phyloP scores from a whole-genome alignment of 2,888 invertebrate genomes.

The Leptinotarsa juncta region DNA sequence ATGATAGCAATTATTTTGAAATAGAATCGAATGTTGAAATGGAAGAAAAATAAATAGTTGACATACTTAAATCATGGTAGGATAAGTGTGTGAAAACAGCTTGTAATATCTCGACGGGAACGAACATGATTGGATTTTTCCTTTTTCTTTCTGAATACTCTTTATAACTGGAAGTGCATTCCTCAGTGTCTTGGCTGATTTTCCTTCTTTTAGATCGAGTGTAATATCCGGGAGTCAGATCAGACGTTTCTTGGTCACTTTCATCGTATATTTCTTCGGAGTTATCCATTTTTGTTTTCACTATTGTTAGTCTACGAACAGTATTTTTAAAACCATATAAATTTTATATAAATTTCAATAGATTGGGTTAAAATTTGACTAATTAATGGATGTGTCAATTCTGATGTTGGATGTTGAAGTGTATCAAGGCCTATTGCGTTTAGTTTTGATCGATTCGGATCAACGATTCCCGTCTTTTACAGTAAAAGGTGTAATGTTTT shows the following conservation, averaged over 20 bases:
- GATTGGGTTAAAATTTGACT: slow-evolving; percentile 42
- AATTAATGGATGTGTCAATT: slow-evolving; percentile 38
- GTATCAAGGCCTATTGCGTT: slow-evolving; percentile 8
- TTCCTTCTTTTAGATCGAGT: slow-evolving; percentile 51
- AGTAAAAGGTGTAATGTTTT: no score
- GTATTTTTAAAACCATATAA: slow-evolving; percentile 36
- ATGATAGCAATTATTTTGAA: no score
- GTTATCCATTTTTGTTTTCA: slow-evolving; percentile 39
- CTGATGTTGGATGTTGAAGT: slow-evolving; percentile 23
- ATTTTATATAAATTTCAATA: slow-evolving; percentile 28
- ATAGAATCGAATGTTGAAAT: no score
- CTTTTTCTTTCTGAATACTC: slow-evolving; percentile 42
- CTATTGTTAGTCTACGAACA: not conserved
- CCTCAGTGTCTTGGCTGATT: slow-evolving; percentile 48
- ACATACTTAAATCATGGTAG: slow-evolving; percentile 58
- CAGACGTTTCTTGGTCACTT: slow-evolving; percentile 43
- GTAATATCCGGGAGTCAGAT: slow-evolving; percentile 44
- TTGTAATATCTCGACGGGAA: slow-evolving; percentile 58
- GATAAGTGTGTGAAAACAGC: slow-evolving; percentile 56
- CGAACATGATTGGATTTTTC: slow-evolving; percentile 56
- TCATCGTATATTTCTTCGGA: slow-evolving; percentile 54
- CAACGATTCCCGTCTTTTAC: no score
- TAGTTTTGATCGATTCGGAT: not conserved
- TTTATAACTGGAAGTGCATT: slow-evolving; percentile 35
- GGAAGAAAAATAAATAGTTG: not conserved